Base-by-base conservation (phyloP, 2,888 invertebrate species). In the Drosophila putrida region DNA sequence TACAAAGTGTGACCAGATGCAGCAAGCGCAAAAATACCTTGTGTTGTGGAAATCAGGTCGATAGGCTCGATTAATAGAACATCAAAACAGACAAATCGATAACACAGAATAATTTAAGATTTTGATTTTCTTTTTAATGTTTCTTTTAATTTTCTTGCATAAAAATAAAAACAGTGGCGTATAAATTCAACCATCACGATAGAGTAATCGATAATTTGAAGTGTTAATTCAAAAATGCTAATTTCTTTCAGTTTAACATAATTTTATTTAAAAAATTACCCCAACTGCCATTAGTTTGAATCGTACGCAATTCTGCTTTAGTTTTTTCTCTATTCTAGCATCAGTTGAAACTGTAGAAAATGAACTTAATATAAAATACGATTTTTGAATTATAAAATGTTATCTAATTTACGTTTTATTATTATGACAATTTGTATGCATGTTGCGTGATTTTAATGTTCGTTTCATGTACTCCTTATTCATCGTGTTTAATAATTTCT, bases 331-430 rank as follows among this genome's bases (percentile, higher is more conserved):
- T 20, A 10, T 38, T 28, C 15, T 9, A 36, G 36, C 36, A 38
- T 13, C 10, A 38, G 9, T 39, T 15, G 38, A 9, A 51, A 15
- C 25, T 20, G 28, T 41, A 41, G 39, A 43, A 44, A 28, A n/a
- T 35, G 20, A 61, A 53, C 54, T 43, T 54, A 54, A 54, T 41
- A 70, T 25, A 57, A 74, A 74, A 36, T 41, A 35, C 49, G 25
- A 6, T 25, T 43, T 15, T 41, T 74, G 33, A 50, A 60, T 86
- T 80, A 72, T 86, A 86, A 79, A 80, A 83, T 66, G 59, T 59
- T 81, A 78, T 82, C 71, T 83, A 78, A 78, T 77, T 83, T 81
- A 80, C 62, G 59, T 70, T 82, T 75, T 68, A 77, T 80, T 86
- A 76, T 78, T 74, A 75, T 87, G 79, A 84, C 79, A 82, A 66